These are phyloP conservation scores for Calvadosia cruxmelitensis DNA, from an alignment of 30 jellyfish, hydroid and myxozoan species.

Conservation along the genomic window DNA sequence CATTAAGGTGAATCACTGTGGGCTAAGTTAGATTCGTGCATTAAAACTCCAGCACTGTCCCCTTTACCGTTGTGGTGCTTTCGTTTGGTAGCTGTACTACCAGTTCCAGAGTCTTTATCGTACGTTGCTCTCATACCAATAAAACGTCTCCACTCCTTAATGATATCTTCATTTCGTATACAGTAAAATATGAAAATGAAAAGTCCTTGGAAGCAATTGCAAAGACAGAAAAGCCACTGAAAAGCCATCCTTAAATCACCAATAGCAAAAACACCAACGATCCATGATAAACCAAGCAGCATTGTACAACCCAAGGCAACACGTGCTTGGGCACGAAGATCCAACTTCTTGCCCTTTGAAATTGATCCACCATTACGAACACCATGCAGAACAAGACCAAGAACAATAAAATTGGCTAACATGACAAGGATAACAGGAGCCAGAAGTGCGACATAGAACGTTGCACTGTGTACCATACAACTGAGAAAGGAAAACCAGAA, in stretches of 20 bases:
- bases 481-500: too few species aligned
- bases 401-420: conserved; percentile 17
- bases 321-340: conserved; percentile 20
- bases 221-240: conserved; percentile 38
- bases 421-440: conserved; percentile 27
- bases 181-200: conserved; percentile 48
- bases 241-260: conserved; percentile 38
- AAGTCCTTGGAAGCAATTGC: conserved; percentile 63
- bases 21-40: too few species aligned
- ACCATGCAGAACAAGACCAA: conserved; percentile 29
- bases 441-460: conserved; percentile 38
- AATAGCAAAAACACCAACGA: conserved; percentile 50
- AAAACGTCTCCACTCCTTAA: conserved; percentile 24
- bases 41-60: too few species aligned
- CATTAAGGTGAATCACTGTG: too few species aligned
- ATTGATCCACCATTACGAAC: conserved; percentile 8
- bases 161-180: conserved; percentile 30
- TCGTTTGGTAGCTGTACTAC: too few species aligned
- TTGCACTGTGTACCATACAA: conserved; percentile 52
- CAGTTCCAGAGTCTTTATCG: too few species aligned
- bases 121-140: too few species aligned
- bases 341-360: conserved; percentile 38
- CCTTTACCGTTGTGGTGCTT: too few species aligned
- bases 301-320: conserved; percentile 43
- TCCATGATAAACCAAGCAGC: too few species aligned